Percentiles rank a stretch among this genome's conserved stretches.
Evolutionary conservation across 2,113 vertebrate genomes (phyloP).

Genomic region (Nipponia nippon): DNA sequence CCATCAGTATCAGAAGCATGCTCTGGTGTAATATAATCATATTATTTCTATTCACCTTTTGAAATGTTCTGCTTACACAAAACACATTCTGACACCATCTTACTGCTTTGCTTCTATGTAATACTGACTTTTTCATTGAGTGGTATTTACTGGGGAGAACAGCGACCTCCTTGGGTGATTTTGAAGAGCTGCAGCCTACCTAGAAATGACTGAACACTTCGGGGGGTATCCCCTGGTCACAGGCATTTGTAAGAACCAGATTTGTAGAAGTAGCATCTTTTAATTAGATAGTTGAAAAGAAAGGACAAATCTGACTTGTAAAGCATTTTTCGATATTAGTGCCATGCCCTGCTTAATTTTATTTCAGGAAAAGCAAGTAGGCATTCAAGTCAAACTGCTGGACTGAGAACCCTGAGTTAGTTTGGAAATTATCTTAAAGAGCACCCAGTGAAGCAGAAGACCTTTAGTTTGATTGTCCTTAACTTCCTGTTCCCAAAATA

Average conservation of each 20-base stretch:
- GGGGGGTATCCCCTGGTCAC: no score
- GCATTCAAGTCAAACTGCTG: neutral
- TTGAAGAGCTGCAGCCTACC: neutral
- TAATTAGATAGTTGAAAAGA: neutral
- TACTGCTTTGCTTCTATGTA: rapidly evolving
- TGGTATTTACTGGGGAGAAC: neutral
- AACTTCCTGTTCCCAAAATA: neutral
- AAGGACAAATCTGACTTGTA: neutral
- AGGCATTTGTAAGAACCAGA: rapidly evolving
- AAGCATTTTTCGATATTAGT: neutral
- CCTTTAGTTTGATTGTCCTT: neutral
- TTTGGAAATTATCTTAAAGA: neutral
- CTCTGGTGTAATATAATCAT: neutral
- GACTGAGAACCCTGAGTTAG: neutral
- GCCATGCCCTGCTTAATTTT: neutral
- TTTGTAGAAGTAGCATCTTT: neutral
- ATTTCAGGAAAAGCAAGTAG: neutral
- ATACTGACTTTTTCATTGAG: neutral
- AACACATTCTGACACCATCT: neutral
- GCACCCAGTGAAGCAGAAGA: neutral
- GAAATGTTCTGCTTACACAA: neutral
- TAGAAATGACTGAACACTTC: neutral
- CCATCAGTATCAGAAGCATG: neutral
- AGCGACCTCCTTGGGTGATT: neutral
- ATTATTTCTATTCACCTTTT: neutral